Percentiles rank a stretch among this genome's conserved stretches.
phyloP scores from a whole-genome alignment of 2,797 vertebrate genomes.

The Triplophysa yarkandensis region DNA sequence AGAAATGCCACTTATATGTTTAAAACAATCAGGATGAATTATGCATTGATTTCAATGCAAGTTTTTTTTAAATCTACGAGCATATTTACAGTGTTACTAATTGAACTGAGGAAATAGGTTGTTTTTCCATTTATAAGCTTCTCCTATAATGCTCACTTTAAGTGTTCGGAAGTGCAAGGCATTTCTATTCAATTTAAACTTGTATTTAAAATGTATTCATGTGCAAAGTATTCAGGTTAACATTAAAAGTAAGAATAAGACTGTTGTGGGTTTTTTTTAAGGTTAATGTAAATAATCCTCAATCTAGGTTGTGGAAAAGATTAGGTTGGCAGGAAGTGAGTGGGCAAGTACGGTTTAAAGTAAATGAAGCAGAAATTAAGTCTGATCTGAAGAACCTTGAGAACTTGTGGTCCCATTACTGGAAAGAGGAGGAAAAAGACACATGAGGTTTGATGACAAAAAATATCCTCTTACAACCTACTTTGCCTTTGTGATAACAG shows the following conservation, averaged over 20 bases:
- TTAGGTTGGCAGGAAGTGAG: conserved; percentile 49
- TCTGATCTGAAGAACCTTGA: conserved; percentile 62
- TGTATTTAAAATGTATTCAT: conserved; percentile 37
- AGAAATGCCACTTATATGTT: not conserved
- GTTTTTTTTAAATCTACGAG: not conserved
- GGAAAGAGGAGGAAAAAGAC: conserved; percentile 63
- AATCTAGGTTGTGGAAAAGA: conserved; percentile 53
- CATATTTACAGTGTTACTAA: not conserved
- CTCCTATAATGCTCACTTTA: not conserved
- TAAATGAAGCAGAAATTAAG: conserved; percentile 24
- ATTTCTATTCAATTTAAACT: not conserved
- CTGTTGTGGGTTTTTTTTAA: conserved; percentile 55
- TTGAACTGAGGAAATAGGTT: too few species aligned
- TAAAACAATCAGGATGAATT: not conserved
- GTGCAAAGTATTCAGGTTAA: conserved; percentile 43
- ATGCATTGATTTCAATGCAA: not conserved
- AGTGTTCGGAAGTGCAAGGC: not conserved
- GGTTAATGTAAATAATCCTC: conserved; percentile 38
- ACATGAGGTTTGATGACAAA: conserved; percentile 34
- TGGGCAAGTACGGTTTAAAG: conserved; percentile 47
- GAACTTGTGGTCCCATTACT: conserved; percentile 69
- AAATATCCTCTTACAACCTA: not conserved
- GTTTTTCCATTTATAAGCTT: not conserved
- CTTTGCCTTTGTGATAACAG: too few species aligned
- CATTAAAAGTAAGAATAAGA: conserved; percentile 25